Percentiles rank a stretch among this genome's conserved stretches.
phyloP scores from a whole-genome alignment of 2,113 vertebrate species.

The Furnarius figulus region DNA sequence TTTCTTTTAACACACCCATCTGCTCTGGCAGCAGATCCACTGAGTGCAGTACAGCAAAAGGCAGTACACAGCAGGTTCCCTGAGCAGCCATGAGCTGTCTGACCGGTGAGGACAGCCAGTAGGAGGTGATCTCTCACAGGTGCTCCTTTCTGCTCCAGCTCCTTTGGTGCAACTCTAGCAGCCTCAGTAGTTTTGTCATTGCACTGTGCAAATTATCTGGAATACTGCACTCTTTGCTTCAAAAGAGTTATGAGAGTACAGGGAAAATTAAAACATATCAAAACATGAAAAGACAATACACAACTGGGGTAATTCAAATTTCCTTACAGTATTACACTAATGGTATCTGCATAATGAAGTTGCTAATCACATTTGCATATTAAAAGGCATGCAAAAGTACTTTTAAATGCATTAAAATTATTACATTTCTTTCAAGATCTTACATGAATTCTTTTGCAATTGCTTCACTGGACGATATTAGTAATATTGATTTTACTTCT shows the following conservation, averaged over 20 bases:
- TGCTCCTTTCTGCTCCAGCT: neutral
- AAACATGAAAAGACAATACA: neutral
- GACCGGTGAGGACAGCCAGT: fast-evolving
- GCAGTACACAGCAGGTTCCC: neutral
- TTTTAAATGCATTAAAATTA: neutral
- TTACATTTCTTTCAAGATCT: neutral
- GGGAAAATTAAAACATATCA: neutral
- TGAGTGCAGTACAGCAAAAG: neutral
- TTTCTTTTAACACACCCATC: neutral
- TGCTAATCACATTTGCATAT: neutral
- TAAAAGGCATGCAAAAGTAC: neutral
- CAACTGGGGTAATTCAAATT: neutral
- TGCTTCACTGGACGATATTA: neutral
- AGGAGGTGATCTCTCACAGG: neutral
- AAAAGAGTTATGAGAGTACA: neutral
- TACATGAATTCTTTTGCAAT: neutral
- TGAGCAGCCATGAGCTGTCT: neutral
- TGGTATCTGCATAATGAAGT: neutral
- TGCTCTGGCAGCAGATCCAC: neutral
- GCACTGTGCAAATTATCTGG: neutral
- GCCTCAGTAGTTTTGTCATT: neutral
- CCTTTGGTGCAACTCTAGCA: neutral
- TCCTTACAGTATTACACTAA: neutral
- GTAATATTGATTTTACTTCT: neutral
- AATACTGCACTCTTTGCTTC: neutral